phyloP scores from a whole-genome alignment of 30 jellyfish, hydroid and myxozoan genomes.

The Turritopsis dohrnii region DNA sequence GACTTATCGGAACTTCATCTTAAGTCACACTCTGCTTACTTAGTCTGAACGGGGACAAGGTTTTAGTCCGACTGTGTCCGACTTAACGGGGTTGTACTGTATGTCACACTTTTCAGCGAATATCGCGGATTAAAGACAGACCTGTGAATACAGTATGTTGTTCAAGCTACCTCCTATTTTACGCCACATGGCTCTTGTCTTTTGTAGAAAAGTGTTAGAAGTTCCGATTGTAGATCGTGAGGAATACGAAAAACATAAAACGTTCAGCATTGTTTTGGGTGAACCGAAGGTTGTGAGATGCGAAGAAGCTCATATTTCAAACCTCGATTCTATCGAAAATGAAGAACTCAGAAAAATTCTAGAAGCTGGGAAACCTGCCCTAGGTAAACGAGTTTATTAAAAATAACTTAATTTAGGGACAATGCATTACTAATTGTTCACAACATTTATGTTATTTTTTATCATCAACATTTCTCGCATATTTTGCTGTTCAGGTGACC shows the following conservation, averaged over 20 bases:
- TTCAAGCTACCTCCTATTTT: no score
- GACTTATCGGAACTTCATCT: no score
- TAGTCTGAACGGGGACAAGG: no score
- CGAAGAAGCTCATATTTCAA: slow-evolving; percentile 63
- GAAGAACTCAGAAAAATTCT: slow-evolving; percentile 66
- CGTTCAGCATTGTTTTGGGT: slow-evolving; percentile 66
- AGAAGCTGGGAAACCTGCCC: slow-evolving; percentile 94
- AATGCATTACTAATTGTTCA: no score
- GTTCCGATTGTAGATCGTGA: slow-evolving; percentile 85
- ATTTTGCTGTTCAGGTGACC: slow-evolving; percentile 57
- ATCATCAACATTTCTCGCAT: background rate
- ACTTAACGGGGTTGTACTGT: no score
- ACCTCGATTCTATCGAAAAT: slow-evolving; percentile 57
- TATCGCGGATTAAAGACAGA: no score
- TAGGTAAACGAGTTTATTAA: slow-evolving; percentile 40
- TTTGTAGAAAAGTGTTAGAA: slow-evolving; percentile 76
- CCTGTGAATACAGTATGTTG: no score
- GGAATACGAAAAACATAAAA: slow-evolving; percentile 73
- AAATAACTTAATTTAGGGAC: background rate
- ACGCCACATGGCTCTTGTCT: no score
- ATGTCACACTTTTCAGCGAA: no score
- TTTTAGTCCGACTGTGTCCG: no score
- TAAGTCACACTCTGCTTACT: no score
- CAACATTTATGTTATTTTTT: no score
- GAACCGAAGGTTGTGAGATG: slow-evolving; percentile 69